Evolutionary conservation across 2,113 vertebrate species (phyloP), one percentile per base, ranked within the genome.

Genomic region (Poeciliopsis prolifica): DNA sequence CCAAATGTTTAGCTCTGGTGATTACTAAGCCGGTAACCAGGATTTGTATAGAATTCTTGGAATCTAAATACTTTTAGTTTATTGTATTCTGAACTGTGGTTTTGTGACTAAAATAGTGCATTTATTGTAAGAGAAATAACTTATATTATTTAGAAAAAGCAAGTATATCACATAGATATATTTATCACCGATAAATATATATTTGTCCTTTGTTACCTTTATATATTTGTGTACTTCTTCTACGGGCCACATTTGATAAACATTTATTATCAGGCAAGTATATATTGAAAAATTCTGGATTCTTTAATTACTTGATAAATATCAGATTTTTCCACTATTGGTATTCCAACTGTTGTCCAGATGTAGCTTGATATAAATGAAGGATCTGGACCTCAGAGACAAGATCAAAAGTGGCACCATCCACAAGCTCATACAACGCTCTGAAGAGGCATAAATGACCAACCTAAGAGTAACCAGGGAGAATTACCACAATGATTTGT

Each of bases 21-120:
- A 44, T 35, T 68, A 54, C 65, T 73, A 65, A 66, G 44, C 15
- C 44, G 44, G 31, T 80, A 28, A 58, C 54, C 17, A 7, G 29
- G 24, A 14, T 61, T 78, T 75, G 60, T 28, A 51, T 60, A 26
- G 11, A n/a, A 28, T 29, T 17, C 28, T 33, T 42, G 13, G 65
- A 73, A 70, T 62, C 37, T 4, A 62, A 29, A 75, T 74, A 3
- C 14, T n/a, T 31, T 30, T 9, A 51, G 24, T 35, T 14, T 22
- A 31, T 31, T 61, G 7, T 29, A 31, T 9, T 30, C 5, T 12
- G 28, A 26, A 5, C 24, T 73, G 29, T 30, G n/a, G 48, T 54
- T 65, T 42, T 4, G 48, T 24, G 6, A 22, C 22, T 10, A 58
- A 24, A 8, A 17, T 2, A 10, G 9, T 3, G 24, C 7, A 24